phyloP scores from a whole-genome alignment of 2,797 vertebrate species.

The Leucoraja ocellata region DNA sequence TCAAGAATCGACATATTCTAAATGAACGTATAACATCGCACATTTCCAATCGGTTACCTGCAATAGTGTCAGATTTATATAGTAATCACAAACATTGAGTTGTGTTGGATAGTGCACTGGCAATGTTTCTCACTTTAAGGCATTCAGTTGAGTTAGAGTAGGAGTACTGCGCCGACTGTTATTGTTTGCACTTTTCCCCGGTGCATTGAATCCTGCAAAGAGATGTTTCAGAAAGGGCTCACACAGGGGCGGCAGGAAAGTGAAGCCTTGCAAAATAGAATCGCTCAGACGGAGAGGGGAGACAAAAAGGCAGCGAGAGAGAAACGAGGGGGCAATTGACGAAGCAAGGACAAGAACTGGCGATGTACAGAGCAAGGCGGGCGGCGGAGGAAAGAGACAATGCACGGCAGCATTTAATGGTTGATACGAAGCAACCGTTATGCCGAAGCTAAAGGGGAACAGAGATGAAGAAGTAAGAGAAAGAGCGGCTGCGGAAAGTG shows the following conservation, averaged over 20 bases:
- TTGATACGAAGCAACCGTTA: neutral
- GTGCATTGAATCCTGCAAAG: neutral
- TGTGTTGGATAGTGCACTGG: neutral
- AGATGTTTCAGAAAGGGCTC: neutral
- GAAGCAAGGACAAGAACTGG: neutral
- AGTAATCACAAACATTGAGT: neutral
- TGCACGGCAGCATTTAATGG: too few species aligned
- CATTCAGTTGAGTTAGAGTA: constrained; percentile 19
- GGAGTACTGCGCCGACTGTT: neutral
- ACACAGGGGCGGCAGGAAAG: neutral
- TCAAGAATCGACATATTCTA: neutral
- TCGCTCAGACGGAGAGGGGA: neutral
- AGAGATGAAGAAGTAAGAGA: neutral
- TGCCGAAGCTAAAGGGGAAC: neutral
- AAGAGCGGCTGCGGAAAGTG: neutral
- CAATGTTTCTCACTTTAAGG: constrained; percentile 3
- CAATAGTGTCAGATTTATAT: neutral
- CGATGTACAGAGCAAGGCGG: neutral
- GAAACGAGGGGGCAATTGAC: neutral
- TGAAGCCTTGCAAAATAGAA: neutral
- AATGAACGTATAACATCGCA: neutral
- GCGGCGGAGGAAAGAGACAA: neutral
- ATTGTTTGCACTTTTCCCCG: neutral
- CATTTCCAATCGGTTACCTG: neutral
- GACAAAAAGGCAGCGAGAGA: neutral